A percentile compares a stretch with the other conserved stretches of the same genome.
phyloP scores from a whole-genome alignment of 2,113 vertebrate genomes.

The Holacanthus passer region DNA sequence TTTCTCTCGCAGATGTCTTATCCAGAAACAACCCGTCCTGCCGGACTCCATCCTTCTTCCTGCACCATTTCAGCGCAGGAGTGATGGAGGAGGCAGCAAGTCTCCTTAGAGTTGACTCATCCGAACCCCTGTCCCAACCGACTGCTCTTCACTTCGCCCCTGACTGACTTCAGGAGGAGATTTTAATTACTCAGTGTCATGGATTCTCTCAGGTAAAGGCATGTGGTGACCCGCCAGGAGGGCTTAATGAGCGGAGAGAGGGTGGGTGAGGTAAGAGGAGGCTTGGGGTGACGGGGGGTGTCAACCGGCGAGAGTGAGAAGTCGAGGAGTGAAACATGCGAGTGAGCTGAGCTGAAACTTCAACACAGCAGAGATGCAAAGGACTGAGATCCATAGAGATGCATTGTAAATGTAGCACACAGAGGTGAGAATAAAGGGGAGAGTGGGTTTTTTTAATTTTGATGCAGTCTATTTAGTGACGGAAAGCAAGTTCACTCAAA shows the following conservation, averaged over 20 bases:
- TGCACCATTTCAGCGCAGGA: neutral
- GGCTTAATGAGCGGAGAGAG: slow-evolving; percentile 36
- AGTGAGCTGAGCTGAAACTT: slow-evolving; percentile 16
- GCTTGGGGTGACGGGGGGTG: slow-evolving; percentile 15
- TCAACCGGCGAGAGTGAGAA: slow-evolving; percentile 16
- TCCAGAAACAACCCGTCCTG: neutral
- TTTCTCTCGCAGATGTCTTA: neutral
- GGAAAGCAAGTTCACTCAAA: neutral
- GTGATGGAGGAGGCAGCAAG: slow-evolving; percentile 4
- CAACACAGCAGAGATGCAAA: neutral
- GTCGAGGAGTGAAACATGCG: slow-evolving; percentile 4
- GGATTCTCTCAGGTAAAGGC: slow-evolving; percentile 50
- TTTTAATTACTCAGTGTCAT: slow-evolving; percentile 75
- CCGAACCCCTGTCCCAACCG: slow-evolving; percentile 15
- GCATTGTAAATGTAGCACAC: neutral
- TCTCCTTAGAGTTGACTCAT: slow-evolving; percentile 45
- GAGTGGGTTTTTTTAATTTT: neutral
- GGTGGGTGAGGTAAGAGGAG: slow-evolving; percentile 12
- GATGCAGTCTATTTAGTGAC: neutral
- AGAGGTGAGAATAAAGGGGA: neutral
- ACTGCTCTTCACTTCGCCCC: slow-evolving; percentile 44
- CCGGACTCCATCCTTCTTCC: neutral
- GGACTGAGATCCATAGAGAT: too few relatives aligned
- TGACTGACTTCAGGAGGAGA: slow-evolving; percentile 42
- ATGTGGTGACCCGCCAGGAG: slow-evolving; percentile 33